Evolutionary conservation across 2,113 vertebrate genomes (phyloP).

Genomic region (Tragulus kanchil): DNA sequence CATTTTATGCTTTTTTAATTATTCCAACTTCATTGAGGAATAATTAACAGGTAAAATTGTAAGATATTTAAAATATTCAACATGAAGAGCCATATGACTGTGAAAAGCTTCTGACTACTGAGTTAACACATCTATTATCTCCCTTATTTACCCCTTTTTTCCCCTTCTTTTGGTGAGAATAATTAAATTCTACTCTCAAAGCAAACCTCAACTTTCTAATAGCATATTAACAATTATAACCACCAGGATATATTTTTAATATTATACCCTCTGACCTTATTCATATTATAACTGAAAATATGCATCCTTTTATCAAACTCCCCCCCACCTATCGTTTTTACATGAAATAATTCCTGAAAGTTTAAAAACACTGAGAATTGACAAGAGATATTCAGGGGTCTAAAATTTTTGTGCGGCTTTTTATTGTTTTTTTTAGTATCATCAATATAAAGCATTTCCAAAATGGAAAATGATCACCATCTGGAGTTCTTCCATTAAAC

Average conservation of each 20-base stretch:
- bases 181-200: too few species aligned
- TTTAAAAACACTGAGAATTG: conserved; percentile 47
- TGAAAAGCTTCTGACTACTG: too few species aligned
- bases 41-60: not conserved
- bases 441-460: conserved; percentile 63
- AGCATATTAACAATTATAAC: too few species aligned
- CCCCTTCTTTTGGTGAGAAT: too few species aligned
- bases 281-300: too few species aligned
- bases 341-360: conserved; percentile 30
- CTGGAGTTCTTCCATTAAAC: conserved; percentile 62
- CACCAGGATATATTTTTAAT: too few species aligned
- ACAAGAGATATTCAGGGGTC: conserved; percentile 25
- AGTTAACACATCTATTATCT: too few species aligned
- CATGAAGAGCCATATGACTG: not conserved
- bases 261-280: too few species aligned
- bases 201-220: too few species aligned
- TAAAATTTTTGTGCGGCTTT: conserved; percentile 3
- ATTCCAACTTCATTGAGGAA: not conserved
- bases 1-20: not conserved
- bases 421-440: conserved; percentile 57
- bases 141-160: too few species aligned
- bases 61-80: not conserved
- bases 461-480: conserved; percentile 62
- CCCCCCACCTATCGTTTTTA: too few species aligned
- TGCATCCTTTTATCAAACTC: too few species aligned